These are phyloP conservation scores for Saxicola maurus DNA, from an alignment of 2,797 vertebrate species.

Conservation along the genomic window DNA sequence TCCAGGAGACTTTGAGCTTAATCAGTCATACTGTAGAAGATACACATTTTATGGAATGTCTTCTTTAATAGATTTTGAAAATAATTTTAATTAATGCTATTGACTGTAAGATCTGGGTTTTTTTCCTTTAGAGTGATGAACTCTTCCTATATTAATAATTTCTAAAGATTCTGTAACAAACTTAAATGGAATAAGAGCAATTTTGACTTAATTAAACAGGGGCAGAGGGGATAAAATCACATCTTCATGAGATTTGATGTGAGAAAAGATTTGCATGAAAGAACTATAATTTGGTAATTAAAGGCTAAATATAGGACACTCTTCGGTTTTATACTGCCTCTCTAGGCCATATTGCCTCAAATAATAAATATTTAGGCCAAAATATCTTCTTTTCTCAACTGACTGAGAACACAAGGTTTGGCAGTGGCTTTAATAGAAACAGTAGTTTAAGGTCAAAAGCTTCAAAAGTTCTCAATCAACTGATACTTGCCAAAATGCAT, in stretches of 20 bases:
- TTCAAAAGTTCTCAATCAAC: background rate
- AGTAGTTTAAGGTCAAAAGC: background rate
- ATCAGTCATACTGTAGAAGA: background rate
- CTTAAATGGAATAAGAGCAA: background rate
- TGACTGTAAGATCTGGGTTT: background rate
- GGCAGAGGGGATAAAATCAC: background rate
- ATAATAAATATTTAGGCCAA: background rate
- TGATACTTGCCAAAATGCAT: background rate
- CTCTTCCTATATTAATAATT: background rate
- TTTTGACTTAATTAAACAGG: background rate
- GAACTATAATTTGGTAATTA: background rate
- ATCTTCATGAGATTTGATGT: background rate
- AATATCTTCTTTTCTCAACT: background rate
- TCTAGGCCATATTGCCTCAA: background rate
- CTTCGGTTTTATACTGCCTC: background rate
- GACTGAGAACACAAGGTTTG: background rate
- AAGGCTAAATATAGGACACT: background rate
- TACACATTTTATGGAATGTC: background rate
- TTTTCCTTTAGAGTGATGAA: background rate
- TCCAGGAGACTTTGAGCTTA: background rate
- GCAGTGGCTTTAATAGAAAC: background rate
- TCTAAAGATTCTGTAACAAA: background rate
- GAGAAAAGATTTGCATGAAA: background rate
- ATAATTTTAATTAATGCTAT: background rate
- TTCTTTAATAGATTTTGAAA: background rate